phyloP scores from a whole-genome alignment of 2,113 vertebrate genomes.

The Theristicus caerulescens region DNA sequence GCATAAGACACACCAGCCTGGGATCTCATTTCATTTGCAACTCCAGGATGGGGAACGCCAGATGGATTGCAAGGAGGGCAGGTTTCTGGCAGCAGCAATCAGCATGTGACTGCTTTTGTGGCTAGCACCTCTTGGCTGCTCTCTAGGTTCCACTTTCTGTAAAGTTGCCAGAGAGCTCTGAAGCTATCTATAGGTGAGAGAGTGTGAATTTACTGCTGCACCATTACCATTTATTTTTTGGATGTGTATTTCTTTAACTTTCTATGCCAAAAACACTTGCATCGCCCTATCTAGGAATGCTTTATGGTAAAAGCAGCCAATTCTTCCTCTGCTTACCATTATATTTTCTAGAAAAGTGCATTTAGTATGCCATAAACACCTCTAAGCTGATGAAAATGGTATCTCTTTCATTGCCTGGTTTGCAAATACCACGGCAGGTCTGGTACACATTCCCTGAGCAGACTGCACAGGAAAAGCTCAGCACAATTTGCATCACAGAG shows the following conservation, averaged over 20 bases:
- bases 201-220: background rate
- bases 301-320: slow-evolving; percentile 2
- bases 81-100: background rate
- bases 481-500: background rate
- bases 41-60: background rate
- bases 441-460: background rate
- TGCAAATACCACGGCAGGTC: background rate
- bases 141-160: background rate
- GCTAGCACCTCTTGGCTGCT: background rate
- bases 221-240: background rate
- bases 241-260: background rate
- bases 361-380: background rate
- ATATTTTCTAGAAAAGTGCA: background rate
- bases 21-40: background rate
- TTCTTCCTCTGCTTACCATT: background rate
- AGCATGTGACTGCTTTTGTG: background rate
- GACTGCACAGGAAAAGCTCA: background rate
- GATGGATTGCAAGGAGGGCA: background rate
- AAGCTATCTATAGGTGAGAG: background rate
- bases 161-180: background rate
- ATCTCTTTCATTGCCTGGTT: background rate
- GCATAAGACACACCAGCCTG: background rate
- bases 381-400: background rate
- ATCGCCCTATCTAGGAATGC: background rate
- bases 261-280: background rate